Conservation (phyloP, 2,113 vertebrate genomes). For the Pantherophis guttatus region DNA sequence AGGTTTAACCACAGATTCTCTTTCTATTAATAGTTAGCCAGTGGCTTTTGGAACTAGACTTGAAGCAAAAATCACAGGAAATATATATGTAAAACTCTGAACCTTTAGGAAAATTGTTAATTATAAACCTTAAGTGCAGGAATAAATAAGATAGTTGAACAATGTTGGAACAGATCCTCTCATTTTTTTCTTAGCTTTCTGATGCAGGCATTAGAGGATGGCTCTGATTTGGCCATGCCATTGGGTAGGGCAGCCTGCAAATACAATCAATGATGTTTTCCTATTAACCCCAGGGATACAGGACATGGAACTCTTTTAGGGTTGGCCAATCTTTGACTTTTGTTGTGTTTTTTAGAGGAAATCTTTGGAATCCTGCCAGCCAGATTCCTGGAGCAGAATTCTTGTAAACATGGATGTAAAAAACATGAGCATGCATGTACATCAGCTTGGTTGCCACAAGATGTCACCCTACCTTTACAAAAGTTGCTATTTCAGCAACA, state of each 20-base stretch:
- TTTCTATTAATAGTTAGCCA: neutral
- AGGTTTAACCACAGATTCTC: neutral
- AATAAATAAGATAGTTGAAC: neutral
- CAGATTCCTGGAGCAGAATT: neutral
- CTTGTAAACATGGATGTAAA: neutral
- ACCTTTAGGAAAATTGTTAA: neutral
- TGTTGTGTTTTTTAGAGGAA: neutral
- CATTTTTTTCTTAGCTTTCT: neutral
- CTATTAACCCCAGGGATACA: neutral
- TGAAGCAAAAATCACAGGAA: neutral
- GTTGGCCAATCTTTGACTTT: neutral
- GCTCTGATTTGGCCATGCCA: neutral
- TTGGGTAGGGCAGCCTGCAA: neutral
- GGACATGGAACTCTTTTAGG: neutral
- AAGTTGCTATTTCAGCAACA: rapidly evolving
- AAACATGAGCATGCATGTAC: neutral
- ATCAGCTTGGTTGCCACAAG: constrained; percentile 28
- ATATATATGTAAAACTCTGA: neutral
- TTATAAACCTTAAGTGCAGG: neutral
- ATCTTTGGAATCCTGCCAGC: neutral
- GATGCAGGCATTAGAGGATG: neutral
- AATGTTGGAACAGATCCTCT: neutral
- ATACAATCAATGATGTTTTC: neutral
- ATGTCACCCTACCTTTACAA: constrained; percentile 36
- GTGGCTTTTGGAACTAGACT: neutral